phyloP scores from a whole-genome alignment of 2,888 invertebrate species.

The Leistus spinibarbis region DNA sequence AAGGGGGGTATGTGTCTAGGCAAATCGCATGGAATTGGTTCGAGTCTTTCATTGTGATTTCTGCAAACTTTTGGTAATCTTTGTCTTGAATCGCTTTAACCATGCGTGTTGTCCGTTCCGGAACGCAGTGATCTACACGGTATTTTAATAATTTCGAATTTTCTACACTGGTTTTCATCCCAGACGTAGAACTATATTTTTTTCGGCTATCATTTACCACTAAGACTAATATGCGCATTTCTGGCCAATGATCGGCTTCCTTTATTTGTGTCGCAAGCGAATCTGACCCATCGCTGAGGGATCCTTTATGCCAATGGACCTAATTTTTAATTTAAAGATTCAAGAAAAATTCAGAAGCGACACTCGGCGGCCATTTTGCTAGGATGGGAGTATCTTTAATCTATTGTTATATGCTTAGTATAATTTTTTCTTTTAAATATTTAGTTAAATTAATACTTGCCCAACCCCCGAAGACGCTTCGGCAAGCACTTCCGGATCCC shows the following conservation, averaged over 20 bases:
- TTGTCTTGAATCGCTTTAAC: conserved; percentile 64
- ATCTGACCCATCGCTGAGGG: conserved; percentile 69
- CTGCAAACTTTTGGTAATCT: conserved; percentile 86
- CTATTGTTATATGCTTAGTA: no score
- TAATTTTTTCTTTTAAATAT: no score
- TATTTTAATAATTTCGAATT: conserved; percentile 84
- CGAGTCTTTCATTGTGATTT: conserved; percentile 95
- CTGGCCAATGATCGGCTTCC: conserved; percentile 82
- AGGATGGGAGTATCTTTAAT: no score
- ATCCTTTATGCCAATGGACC: conserved; percentile 88
- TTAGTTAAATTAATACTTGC: conserved; percentile 48
- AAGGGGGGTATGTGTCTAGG: conserved; percentile 92
- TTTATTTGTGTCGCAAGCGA: conserved; percentile 78
- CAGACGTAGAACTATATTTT: conserved; percentile 83
- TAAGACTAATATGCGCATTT: conserved; percentile 85
- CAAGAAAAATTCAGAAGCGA: no score
- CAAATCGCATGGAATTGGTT: conserved; percentile 96
- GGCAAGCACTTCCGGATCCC: conserved; percentile 95
- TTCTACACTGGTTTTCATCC: conserved; percentile 81
- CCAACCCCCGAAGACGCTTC: conserved; percentile 94
- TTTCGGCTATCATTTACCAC: conserved; percentile 87
- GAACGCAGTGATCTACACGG: conserved; percentile 75
- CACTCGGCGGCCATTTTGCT: no score
- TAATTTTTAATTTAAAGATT: no score
- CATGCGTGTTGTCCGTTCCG: conserved; percentile 69